Conservation (phyloP, 2,888 invertebrate genomes). For the Macrophya annulata region DNA sequence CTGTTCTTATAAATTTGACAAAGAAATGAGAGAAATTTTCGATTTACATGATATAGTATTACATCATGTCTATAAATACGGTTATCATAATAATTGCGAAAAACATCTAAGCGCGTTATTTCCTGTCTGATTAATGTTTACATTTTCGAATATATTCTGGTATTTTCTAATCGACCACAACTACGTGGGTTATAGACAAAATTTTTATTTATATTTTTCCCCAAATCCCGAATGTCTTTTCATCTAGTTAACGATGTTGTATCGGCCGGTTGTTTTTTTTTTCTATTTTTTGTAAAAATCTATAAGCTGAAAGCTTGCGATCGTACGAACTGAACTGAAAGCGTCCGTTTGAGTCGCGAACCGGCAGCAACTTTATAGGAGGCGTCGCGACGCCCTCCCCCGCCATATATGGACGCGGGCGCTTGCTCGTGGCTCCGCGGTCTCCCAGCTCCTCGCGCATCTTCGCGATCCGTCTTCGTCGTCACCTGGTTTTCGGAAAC, state of each 20-base stretch:
- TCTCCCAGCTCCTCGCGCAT: constrained; percentile 47
- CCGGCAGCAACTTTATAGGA: constrained; percentile 73
- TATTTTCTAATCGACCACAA: not conserved
- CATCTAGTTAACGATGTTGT: not conserved
- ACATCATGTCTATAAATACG: not conserved
- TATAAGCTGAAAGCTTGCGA: constrained; percentile 4
- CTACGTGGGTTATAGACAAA: not conserved
- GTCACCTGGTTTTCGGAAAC: constrained; percentile 49
- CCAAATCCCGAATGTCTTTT: not conserved
- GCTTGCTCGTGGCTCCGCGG: constrained; percentile 51
- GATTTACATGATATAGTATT: not conserved
- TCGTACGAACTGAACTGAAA: constrained; percentile 11
- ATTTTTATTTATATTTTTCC: not conserved
- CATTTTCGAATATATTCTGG: not conserved
- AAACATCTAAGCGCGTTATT: not conserved
- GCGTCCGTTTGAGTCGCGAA: constrained; percentile 53
- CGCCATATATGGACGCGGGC: constrained; percentile 76
- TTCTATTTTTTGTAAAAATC: not conserved
- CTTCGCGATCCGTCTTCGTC: constrained; percentile 41
- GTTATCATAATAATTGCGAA: not conserved
- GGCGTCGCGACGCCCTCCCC: constrained; percentile 72
- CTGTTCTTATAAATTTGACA: not conserved
- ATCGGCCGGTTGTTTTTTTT: not conserved
- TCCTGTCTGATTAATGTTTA: not conserved
- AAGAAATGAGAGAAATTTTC: not conserved